phyloP scores from a whole-genome alignment of 2,797 vertebrate genomes.

The Myiothlypis coronata region DNA sequence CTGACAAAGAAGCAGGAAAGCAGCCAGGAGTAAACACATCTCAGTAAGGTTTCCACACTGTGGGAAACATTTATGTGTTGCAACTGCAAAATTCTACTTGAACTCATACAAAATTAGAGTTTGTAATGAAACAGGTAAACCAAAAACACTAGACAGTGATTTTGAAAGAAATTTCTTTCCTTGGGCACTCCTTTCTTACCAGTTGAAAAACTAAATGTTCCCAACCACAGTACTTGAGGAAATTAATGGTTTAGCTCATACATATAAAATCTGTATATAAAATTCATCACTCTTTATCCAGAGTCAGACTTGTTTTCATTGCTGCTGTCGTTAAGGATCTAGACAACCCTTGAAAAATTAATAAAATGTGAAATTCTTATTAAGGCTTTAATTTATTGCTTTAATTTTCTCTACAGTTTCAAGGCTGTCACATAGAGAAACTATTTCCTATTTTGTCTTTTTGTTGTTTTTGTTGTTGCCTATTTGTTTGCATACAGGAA shows the following conservation, averaged over 20 bases:
- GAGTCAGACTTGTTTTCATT: neutral
- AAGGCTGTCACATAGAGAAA: neutral
- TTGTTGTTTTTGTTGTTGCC: neutral
- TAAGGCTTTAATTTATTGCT: neutral
- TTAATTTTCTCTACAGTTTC: neutral
- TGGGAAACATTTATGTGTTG: neutral
- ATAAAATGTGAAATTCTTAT: neutral
- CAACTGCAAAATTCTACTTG: neutral
- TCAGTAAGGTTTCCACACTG: neutral
- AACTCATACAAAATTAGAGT: neutral
- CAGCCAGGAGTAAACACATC: neutral
- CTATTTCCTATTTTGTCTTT: neutral
- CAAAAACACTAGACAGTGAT: neutral
- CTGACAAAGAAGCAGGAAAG: neutral
- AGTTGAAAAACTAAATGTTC: neutral
- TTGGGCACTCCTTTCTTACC: neutral
- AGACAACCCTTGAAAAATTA: neutral
- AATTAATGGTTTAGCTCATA: neutral
- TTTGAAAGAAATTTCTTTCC: neutral
- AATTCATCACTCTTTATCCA: neutral
- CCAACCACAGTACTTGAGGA: neutral
- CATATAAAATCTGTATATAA: no score
- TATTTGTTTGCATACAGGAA: neutral
- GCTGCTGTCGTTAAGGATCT: neutral
- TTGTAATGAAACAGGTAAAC: neutral